Conservation (phyloP, 1,140 invertebrate species). For the Odontomachus brunneus region DNA sequence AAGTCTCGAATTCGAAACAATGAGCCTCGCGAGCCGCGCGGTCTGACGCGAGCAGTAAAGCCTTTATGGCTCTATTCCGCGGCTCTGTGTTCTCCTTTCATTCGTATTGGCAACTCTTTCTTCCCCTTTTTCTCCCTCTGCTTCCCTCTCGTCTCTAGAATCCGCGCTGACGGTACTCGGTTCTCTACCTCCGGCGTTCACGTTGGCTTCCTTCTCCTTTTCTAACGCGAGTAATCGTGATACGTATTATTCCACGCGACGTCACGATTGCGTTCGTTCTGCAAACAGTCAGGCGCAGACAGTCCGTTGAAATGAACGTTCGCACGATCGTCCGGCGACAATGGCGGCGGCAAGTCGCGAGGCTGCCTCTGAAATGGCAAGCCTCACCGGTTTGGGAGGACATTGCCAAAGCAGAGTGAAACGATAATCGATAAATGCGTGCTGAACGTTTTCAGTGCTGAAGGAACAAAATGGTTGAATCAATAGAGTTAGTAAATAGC, state of each 20-base stretch:
- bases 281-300: too few species aligned
- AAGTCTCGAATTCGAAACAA: slow-evolving; percentile 60
- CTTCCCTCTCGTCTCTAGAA: background rate
- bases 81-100: slow-evolving; percentile 46
- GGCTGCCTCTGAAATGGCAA: too few species aligned
- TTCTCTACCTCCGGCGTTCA: background rate
- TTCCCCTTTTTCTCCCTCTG: background rate
- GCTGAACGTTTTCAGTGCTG: too few species aligned
- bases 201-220: background rate
- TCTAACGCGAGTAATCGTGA: background rate
- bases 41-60: slow-evolving; percentile 59
- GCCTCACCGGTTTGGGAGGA: too few species aligned
- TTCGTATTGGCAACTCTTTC: slow-evolving; percentile 21
- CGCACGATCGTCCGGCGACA: background rate
- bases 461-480: too few species aligned
- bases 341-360: background rate
- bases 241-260: slow-evolving; percentile 36
- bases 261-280: slow-evolving; percentile 5
- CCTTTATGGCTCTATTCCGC: slow-evolving; percentile 57
- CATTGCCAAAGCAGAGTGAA: too few species aligned
- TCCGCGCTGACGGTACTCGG: background rate
- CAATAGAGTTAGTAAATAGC: too few species aligned
- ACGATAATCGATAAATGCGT: too few species aligned
- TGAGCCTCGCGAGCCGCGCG: slow-evolving; percentile 57
- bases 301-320: slow-evolving; percentile 12